Conservation (phyloP, 2,797 vertebrate species). For the Limosa lapponica region DNA sequence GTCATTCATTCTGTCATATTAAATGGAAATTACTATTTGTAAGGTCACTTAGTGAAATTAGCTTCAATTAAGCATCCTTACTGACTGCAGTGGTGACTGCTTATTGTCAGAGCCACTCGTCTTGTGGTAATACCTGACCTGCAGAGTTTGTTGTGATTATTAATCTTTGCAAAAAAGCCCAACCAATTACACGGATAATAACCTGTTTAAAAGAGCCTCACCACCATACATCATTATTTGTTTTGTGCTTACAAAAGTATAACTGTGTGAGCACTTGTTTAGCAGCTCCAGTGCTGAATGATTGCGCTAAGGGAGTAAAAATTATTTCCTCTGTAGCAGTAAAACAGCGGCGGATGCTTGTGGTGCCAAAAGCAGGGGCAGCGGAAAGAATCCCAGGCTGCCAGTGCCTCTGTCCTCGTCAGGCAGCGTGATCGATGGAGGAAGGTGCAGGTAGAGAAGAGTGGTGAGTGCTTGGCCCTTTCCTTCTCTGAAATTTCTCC, state of each 20-base stretch:
- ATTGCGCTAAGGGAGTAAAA: neutral
- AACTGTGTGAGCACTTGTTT: neutral
- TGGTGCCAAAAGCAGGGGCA: neutral
- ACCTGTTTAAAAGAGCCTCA: neutral
- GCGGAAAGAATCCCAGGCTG: neutral
- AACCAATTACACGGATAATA: constrained; percentile 8
- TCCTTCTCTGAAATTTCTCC: neutral
- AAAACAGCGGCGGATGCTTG: rapidly evolving
- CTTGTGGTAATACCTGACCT: neutral
- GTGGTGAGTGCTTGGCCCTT: neutral
- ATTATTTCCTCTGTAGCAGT: neutral
- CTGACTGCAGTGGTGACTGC: neutral
- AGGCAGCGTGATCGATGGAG: rapidly evolving
- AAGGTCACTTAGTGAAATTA: constrained; percentile 40
- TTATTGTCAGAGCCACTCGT: constrained; percentile 26
- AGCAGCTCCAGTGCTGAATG: neutral
- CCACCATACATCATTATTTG: neutral
- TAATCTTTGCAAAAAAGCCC: neutral
- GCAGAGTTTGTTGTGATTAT: neutral
- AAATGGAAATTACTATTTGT: constrained; percentile 21
- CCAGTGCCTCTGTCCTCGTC: neutral
- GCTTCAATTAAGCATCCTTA: constrained; percentile 10
- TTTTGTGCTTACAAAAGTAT: neutral
- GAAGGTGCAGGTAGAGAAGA: neutral
- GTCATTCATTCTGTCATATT: neutral